These are phyloP conservation scores for Eurytemora carolleeae DNA, from an alignment of 1,140 invertebrate genomes.

Conservation along the genomic window DNA sequence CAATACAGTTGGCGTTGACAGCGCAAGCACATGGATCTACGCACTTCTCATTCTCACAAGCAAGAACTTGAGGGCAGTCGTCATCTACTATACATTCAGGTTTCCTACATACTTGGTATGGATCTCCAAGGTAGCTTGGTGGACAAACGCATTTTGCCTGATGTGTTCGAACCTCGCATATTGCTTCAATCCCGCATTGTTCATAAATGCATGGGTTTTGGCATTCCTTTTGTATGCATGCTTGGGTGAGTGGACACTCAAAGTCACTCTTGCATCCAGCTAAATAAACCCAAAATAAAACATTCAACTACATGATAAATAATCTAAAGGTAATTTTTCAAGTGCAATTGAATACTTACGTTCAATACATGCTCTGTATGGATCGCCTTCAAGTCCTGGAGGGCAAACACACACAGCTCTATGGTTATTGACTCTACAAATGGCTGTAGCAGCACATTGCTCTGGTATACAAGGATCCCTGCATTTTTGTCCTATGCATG, in stretches of 20 bases:
- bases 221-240: slow-evolving; percentile 64
- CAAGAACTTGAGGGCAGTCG: slow-evolving; percentile 19
- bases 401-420: slow-evolving; percentile 30
- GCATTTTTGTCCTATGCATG: slow-evolving; percentile 52
- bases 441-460: slow-evolving; percentile 60
- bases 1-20: slow-evolving; percentile 25
- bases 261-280: slow-evolving; percentile 64
- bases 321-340: slow-evolving; percentile 6
- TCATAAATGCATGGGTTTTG: slow-evolving; percentile 53
- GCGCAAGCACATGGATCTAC: slow-evolving; percentile 22
- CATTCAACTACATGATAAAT: not conserved
- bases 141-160: slow-evolving; percentile 6
- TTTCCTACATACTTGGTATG: slow-evolving; percentile 2
- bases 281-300: slow-evolving; percentile 22
- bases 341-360: slow-evolving; percentile 18
- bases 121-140: slow-evolving; percentile 13
- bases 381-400: slow-evolving; percentile 24
- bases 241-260: slow-evolving; percentile 56
- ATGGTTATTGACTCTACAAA: slow-evolving; percentile 49
- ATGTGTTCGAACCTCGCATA: slow-evolving; percentile 33
- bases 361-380: slow-evolving; percentile 38
- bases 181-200: slow-evolving; percentile 57
- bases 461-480: slow-evolving; percentile 50
- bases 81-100: slow-evolving; percentile 18
- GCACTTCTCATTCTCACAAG: slow-evolving; percentile 19